Conservation (phyloP, 2,888 invertebrate species). For the Dromius quadrimaculatus region DNA sequence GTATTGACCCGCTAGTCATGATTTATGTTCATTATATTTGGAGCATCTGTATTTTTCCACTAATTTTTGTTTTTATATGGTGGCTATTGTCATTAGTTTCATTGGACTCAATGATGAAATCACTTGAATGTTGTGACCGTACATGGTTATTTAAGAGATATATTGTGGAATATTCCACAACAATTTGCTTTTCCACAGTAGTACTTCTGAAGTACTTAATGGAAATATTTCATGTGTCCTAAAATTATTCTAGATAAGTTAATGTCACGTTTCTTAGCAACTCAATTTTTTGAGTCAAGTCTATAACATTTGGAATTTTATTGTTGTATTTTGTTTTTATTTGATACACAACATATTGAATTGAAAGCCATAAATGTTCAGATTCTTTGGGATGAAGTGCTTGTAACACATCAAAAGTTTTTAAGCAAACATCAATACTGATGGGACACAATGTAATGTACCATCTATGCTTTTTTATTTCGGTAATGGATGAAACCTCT, state of each 20-base stretch:
- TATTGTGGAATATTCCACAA: background rate
- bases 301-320: conserved; percentile 8
- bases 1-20: background rate
- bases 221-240: background rate
- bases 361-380: background rate
- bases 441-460: background rate
- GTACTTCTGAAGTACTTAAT: background rate
- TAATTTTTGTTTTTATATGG: background rate
- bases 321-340: conserved; percentile 1
- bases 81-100: background rate
- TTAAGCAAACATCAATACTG: background rate
- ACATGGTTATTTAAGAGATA: background rate
- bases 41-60: background rate
- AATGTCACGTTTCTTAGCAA: background rate
- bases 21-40: background rate
- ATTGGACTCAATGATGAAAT: background rate
- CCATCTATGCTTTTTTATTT: conserved; percentile 3
- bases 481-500: background rate
- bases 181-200: background rate
- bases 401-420: background rate
- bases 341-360: background rate
- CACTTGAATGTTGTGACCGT: background rate
- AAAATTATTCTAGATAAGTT: background rate
- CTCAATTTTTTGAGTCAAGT: background rate
- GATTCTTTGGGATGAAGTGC: background rate